Base-by-base conservation (phyloP, 2,888 invertebrate species). In the Drosophila imparisetae region DNA sequence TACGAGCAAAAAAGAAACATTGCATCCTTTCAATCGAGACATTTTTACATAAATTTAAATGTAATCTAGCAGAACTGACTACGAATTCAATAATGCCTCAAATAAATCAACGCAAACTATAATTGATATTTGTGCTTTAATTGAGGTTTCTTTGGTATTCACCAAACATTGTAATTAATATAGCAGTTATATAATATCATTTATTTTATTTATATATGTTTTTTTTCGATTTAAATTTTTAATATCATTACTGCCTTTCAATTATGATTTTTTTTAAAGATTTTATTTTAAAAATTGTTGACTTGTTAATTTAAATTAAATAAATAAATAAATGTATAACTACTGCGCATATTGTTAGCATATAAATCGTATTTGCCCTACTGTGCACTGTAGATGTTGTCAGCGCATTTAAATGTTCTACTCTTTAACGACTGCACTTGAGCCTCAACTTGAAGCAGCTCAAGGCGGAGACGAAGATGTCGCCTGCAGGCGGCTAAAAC, bases 381-480 rank as follows among this genome's bases (percentile, higher is more conserved):
- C 63, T 75, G 78, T 78, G 68, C 75, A 36, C n/a, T 18, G 45
- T 53, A 52, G 62, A 75, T 73, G 62, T 82, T 84, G 82, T 71
- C 81, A 81, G 74, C 77, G 75, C 89, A 87, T 86, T 86, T 83
- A 87, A 89, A 87, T 86, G 79, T 78, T 83, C 87, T 72, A 87
- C 86, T 81, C 79, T 80, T 87, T 83, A 85, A 87, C 74, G 85
- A 87, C 81, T 84, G 87, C 87, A 89, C 85, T 86, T 83, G 82
- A 83, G 77, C 58, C 48, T 11, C 66, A 60, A 52, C 68, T 67
- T 40, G 57, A 58, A 59, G 57, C 52, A 72, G 54, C 66, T 66
- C 52, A 60, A 74, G 71, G 57, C 67, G 78, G 65, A 71, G 74
- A 34, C 65, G 58, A 64, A 59, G 62, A 54, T 63, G 70, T 65